Conservation (phyloP, 2,888 invertebrate species). For the Synanthedon myopaeformis region DNA sequence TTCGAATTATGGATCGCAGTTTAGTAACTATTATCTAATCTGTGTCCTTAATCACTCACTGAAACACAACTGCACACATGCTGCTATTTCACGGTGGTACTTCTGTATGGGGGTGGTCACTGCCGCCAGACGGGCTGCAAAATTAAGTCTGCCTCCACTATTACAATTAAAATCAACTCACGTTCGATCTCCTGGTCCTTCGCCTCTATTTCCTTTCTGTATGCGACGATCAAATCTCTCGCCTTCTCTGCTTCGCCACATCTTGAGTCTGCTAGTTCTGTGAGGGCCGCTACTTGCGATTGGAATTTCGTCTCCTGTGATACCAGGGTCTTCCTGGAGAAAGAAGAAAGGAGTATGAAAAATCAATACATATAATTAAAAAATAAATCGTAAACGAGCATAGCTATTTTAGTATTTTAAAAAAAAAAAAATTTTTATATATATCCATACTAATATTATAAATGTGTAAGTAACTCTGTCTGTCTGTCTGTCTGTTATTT, state of each 20-base stretch:
- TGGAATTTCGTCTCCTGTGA: constrained; percentile 73
- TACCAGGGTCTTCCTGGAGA: constrained; percentile 72
- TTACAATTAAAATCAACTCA: constrained; percentile 40
- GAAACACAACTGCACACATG: too few species aligned
- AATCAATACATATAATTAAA: too few species aligned
- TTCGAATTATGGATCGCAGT: too few species aligned
- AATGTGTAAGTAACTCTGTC: too few species aligned
- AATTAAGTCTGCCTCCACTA: too few species aligned
- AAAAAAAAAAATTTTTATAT: too few species aligned
- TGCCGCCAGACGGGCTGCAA: neutral
- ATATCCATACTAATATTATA: too few species aligned
- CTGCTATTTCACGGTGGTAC: neutral
- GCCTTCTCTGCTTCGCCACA: constrained; percentile 70
- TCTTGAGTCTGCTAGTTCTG: constrained; percentile 65
- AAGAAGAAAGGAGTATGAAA: neutral
- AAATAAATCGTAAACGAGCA: too few species aligned
- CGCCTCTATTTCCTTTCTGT: constrained; percentile 71
- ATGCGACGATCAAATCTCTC: constrained; percentile 67
- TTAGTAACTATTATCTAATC: too few species aligned
- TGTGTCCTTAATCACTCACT: too few species aligned
- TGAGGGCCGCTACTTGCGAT: constrained; percentile 69
- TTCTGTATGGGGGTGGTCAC: neutral
- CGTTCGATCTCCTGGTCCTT: constrained; percentile 74
- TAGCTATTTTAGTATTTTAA: too few species aligned
- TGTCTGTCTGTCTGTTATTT: too few species aligned